Percentiles rank a stretch among this genome's conserved stretches.
Evolutionary conservation across 2,888 invertebrate species (phyloP).

Genomic region (Zelleria hepariella): DNA sequence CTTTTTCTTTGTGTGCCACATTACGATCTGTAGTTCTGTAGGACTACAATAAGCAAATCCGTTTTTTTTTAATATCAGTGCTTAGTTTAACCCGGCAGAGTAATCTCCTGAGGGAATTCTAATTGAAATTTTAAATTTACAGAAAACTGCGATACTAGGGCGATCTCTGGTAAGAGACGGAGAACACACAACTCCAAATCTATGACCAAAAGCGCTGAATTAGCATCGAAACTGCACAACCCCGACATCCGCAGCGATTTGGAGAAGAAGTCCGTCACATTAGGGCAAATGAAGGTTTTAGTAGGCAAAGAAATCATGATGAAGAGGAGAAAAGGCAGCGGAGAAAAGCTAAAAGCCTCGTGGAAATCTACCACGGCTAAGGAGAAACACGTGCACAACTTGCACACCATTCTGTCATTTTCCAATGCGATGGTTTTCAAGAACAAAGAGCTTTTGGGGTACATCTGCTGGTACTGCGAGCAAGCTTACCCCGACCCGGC

Average conservation of each 20-base stretch:
- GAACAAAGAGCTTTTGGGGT: slow-evolving; percentile 43
- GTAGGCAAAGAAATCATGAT: neutral
- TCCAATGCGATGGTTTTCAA: slow-evolving; percentile 51
- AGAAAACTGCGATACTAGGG: too few relatives aligned
- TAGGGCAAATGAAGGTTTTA: neutral
- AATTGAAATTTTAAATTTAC: too few relatives aligned
- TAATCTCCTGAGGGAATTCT: too few relatives aligned
- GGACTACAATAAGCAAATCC: too few relatives aligned
- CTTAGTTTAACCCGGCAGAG: too few relatives aligned
- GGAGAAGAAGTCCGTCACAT: neutral
- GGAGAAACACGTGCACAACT: slow-evolving; percentile 42
- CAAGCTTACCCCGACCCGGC: slow-evolving; percentile 38
- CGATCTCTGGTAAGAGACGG: too few relatives aligned
- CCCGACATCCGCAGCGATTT: neutral
- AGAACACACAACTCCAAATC: neutral
- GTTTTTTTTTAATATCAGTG: too few relatives aligned
- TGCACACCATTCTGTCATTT: slow-evolving; percentile 38
- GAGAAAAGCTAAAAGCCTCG: neutral
- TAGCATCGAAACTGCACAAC: neutral
- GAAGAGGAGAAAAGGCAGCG: neutral
- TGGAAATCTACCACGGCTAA: slow-evolving; percentile 22
- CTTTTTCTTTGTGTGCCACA: too few relatives aligned
- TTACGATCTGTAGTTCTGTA: too few relatives aligned
- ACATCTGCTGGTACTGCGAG: slow-evolving; percentile 46
- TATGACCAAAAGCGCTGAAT: neutral